A percentile compares a stretch with the other conserved stretches of the same genome.
Conservation (phyloP, 2,888 invertebrate species). For the Watsonalla cultraria region DNA sequence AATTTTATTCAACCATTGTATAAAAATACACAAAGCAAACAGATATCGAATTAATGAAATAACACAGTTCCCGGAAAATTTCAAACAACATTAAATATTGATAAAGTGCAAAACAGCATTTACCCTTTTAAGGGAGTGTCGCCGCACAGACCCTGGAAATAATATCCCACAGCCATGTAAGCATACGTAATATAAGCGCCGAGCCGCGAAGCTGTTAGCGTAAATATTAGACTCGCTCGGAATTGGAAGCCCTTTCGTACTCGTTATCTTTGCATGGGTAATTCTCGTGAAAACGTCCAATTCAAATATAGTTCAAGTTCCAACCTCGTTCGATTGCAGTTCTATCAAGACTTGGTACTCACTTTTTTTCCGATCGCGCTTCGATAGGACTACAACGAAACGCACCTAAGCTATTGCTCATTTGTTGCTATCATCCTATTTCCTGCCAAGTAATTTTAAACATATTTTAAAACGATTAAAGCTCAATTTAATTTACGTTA, state of each 20-base stretch:
- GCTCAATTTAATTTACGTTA: too few relatives aligned
- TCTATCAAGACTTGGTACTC: too few relatives aligned
- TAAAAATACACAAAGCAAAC: neutral
- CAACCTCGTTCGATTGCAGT: too few relatives aligned
- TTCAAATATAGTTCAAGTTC: too few relatives aligned
- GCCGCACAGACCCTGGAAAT: neutral
- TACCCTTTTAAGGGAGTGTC: neutral
- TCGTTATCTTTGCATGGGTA: slow-evolving; percentile 5
- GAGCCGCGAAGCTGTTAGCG: neutral
- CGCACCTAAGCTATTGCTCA: too few relatives aligned
- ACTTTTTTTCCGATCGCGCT: too few relatives aligned
- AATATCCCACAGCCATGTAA: neutral
- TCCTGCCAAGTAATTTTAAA: too few relatives aligned
- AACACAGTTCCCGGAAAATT: neutral
- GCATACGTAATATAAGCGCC: neutral
- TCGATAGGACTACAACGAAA: too few relatives aligned
- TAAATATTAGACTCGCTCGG: slow-evolving; percentile 7
- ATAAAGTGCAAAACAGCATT: neutral
- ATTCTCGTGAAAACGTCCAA: too few relatives aligned
- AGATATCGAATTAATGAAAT: neutral
- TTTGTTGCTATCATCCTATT: too few relatives aligned
- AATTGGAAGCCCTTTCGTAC: slow-evolving; percentile 5
- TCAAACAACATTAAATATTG: neutral
- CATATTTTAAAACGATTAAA: too few relatives aligned
- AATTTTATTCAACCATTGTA: too few relatives aligned